A percentile compares a stretch with the other conserved stretches of the same genome.
phyloP scores from a whole-genome alignment of 1,140 invertebrate species.

The Eufriesea mexicana region DNA sequence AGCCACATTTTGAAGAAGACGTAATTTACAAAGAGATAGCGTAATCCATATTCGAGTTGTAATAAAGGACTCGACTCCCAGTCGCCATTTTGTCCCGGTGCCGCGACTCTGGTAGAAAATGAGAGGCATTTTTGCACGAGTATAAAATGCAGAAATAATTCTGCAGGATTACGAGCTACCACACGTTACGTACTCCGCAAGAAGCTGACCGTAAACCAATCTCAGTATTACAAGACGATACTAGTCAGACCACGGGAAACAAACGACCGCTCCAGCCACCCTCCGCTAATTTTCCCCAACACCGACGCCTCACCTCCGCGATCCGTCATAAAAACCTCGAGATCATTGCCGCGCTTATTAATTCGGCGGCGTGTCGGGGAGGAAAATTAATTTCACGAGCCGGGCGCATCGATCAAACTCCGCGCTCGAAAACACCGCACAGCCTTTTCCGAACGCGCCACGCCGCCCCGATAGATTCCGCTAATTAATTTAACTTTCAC shows the following conservation, averaged over 20 bases:
- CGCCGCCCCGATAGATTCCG: constrained; percentile 34
- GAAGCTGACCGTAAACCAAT: background rate
- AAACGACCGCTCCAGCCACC: too few species aligned
- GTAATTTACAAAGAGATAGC: too few species aligned
- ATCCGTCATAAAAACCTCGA: background rate
- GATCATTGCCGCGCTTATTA: constrained; percentile 16
- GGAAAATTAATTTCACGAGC: constrained; percentile 38
- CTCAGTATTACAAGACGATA: background rate
- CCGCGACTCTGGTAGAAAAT: too few species aligned
- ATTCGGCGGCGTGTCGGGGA: background rate
- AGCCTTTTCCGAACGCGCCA: constrained; percentile 30
- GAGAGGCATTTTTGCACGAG: too few species aligned
- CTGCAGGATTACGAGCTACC: too few species aligned
- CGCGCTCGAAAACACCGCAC: constrained; percentile 17
- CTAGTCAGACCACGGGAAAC: background rate
- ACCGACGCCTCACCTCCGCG: fast-evolving
- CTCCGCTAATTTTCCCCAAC: background rate
- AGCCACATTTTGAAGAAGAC: too few species aligned
- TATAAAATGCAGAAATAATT: too few species aligned
- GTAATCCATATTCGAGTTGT: too few species aligned
- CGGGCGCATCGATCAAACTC: constrained; percentile 38
- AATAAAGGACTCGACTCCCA: too few species aligned
- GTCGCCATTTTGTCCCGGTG: too few species aligned
- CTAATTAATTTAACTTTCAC: constrained; percentile 54
- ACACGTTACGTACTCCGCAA: background rate